Percentiles rank a stretch among this genome's conserved stretches.
phyloP scores from a whole-genome alignment of 2,113 vertebrate genomes.

The Anoplopoma fimbria region DNA sequence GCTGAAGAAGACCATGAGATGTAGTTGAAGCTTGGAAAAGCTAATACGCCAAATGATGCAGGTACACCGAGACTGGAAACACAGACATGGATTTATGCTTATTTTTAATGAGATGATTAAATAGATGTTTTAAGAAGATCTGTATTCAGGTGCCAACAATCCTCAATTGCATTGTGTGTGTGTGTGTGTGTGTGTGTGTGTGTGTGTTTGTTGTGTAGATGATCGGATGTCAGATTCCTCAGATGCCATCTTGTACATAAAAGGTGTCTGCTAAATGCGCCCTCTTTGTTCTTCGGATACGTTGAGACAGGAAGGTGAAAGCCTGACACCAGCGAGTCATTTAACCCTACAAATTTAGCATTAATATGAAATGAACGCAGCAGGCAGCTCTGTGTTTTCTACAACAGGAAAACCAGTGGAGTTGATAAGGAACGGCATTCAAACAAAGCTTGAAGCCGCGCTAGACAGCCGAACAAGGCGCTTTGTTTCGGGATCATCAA shows the following conservation, averaged over 20 bases:
- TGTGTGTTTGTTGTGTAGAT: background rate
- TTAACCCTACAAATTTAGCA: constrained; percentile 42
- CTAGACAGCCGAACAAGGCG: constrained; percentile 22
- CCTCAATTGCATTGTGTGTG: too few relatives aligned
- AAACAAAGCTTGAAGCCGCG: constrained; percentile 24
- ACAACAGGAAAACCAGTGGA: background rate
- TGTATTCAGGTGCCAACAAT: background rate
- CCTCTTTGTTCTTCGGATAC: constrained; percentile 15
- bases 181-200: background rate
- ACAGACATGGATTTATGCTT: background rate
- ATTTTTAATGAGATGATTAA: background rate
- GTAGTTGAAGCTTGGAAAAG: background rate
- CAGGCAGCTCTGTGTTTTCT: background rate
- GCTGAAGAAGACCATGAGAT: background rate
- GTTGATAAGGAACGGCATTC: constrained; percentile 48
- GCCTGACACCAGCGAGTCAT: constrained; percentile 22
- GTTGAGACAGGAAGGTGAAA: constrained; percentile 9
- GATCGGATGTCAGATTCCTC: background rate
- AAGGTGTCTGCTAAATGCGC: background rate
- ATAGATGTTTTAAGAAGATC: background rate
- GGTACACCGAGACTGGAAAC: background rate
- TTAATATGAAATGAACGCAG: constrained; percentile 37
- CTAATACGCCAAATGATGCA: background rate
- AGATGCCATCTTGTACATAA: background rate
- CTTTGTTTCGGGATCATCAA: constrained; percentile 55